Conservation (phyloP, 2,113 vertebrate species). For the Budorcas taxicolor region DNA sequence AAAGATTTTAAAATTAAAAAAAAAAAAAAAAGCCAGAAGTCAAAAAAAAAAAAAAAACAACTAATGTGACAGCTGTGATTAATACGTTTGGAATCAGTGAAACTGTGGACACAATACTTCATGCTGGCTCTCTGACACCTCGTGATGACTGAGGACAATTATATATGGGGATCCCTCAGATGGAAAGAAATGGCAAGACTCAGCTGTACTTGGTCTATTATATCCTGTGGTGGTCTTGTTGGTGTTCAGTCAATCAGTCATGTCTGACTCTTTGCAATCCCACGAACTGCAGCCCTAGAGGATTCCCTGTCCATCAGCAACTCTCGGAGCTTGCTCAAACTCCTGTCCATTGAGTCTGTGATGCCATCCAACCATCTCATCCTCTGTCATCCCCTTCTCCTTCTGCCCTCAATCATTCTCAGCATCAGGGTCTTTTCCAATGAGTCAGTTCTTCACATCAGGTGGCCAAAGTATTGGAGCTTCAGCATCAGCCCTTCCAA, state of each 20-base stretch:
- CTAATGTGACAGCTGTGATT: not conserved
- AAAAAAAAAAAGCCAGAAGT: no score
- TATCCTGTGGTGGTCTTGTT: not conserved
- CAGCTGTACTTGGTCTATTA: not conserved
- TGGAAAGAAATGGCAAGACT: not conserved
- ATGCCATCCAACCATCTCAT: not conserved
- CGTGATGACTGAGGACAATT: not conserved
- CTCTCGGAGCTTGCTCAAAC: not conserved
- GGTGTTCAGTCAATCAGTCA: not conserved
- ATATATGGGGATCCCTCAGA: not conserved
- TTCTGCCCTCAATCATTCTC: not conserved
- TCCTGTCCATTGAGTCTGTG: not conserved
- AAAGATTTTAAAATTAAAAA: no score
- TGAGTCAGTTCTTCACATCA: not conserved
- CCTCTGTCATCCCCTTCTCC: not conserved
- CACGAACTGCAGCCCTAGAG: not conserved
- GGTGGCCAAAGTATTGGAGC: not conserved
- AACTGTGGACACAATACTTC: not conserved
- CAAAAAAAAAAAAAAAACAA: no score
- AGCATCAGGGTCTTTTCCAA: not conserved
- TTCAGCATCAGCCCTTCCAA: not conserved
- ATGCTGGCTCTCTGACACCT: not conserved
- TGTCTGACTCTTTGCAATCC: not conserved
- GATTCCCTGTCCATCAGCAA: not conserved
- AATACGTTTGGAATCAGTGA: not conserved